Base-by-base conservation (phyloP, 2,113 vertebrate species). In the Melanerpes formicivorus region DNA sequence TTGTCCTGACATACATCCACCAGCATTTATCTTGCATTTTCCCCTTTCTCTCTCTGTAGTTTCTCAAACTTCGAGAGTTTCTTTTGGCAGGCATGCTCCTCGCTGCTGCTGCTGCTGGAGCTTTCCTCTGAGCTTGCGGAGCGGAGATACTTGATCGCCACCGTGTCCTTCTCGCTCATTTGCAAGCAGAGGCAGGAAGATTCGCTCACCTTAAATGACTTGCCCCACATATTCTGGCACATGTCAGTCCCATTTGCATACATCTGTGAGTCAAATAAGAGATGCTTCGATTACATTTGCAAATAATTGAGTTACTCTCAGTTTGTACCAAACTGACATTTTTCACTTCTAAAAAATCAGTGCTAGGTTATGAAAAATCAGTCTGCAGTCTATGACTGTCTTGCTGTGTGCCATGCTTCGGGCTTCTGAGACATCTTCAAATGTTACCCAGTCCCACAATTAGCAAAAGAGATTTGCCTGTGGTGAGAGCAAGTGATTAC, bases 151-250 rank as follows among this genome's bases (percentile, higher is more conserved):
- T 95, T 96, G 67, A 97, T 64, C 10, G 87, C 93, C 44, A 91
- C 30, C 6, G 4, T 32, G 77, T 98, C 97, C 67, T 88, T 96
- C 80, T 95, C 71, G 58, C 96, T 95, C 96, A 98, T 93, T 94
- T 97, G 94, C 84, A 98, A 93, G 96, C 97, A 98, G 88, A 93
- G 95, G 90, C 97, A 97, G 72, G 95, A 74, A 34, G 94, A 97
- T 48, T 93, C 5, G 55, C 91, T 96, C 75, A 96, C 96, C 40
- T 93, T 96, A 50, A 98, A 96, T 32, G 97, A 97, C 25, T 73
- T 1, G 3, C 97, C 97, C 97, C 97, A 98, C 94, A 97, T 97
- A 50, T 13, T 97, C 69, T 95, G 81, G 80, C 97, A 98, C 91
- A 98, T 66, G 58, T 98, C 97, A 30, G 93, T 96, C 18, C 96